Evolutionary conservation across 1,140 invertebrate species (phyloP).

Genomic region (Riptortus pedestris): DNA sequence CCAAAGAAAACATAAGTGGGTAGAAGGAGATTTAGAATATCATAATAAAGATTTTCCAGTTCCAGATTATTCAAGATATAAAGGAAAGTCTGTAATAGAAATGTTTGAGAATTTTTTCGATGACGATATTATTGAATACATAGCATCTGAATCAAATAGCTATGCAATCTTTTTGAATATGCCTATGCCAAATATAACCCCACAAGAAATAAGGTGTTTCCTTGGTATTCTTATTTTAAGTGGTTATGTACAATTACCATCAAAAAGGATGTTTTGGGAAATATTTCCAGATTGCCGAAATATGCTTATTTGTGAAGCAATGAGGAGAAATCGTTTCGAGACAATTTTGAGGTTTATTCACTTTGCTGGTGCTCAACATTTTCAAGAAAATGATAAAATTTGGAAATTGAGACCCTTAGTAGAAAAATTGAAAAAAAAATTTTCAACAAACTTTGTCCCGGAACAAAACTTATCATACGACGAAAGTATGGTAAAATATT

Average conservation of each 20-base stretch:
- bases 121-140: slow-evolving; percentile 28
- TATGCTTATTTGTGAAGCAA: no score
- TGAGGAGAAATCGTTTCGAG: no score
- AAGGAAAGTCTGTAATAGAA: background rate
- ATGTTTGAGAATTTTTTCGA: slow-evolving; percentile 29
- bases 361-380: slow-evolving; percentile 10
- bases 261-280: slow-evolving; percentile 29
- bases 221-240: slow-evolving; percentile 29
- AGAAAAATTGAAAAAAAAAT: slow-evolving; percentile 26
- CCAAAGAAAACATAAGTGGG: no score
- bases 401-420: slow-evolving; percentile 27
- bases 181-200: slow-evolving; percentile 24
- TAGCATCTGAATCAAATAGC: background rate
- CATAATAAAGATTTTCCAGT: no score
- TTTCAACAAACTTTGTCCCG: slow-evolving; percentile 30
- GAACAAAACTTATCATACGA: slow-evolving; percentile 32
- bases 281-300: background rate
- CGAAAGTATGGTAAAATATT: slow-evolving; percentile 34
- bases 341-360: no score
- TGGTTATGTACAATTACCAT: slow-evolving; percentile 28
- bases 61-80: no score
- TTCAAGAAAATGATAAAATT: slow-evolving; percentile 25
- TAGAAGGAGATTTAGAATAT: no score
- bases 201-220: slow-evolving; percentile 30
- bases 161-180: slow-evolving; percentile 3